Conservation (phyloP, 2,888 invertebrate genomes). For the Onchidella celtica region DNA sequence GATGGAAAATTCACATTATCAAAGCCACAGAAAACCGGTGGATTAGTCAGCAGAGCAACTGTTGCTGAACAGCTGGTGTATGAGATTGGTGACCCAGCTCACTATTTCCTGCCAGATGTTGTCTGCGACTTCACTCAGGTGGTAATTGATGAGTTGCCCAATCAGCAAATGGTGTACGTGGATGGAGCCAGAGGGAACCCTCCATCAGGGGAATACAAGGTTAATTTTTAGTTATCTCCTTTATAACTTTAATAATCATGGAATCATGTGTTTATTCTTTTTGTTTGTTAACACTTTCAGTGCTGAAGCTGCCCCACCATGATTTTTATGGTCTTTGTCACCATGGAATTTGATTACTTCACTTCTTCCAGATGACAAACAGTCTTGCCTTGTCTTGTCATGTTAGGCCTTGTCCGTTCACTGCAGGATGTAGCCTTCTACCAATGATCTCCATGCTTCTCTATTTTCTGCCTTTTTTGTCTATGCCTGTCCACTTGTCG, state of each 20-base stretch:
- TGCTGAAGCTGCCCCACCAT: too few relatives aligned
- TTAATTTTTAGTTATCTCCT: too few relatives aligned
- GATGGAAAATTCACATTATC: conserved; percentile 80
- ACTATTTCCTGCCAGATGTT: conserved; percentile 81
- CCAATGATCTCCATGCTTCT: too few relatives aligned
- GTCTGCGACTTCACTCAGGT: conserved; percentile 81
- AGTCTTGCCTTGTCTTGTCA: too few relatives aligned
- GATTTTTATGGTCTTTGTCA: background rate
- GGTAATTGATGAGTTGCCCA: conserved; percentile 65
- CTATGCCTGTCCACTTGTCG: too few relatives aligned
- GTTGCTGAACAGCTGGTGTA: conserved; percentile 82
- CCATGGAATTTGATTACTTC: too few relatives aligned
- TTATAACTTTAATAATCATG: background rate
- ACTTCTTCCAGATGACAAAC: too few relatives aligned
- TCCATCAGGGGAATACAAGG: conserved; percentile 81
- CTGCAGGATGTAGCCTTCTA: too few relatives aligned
- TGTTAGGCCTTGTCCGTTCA: too few relatives aligned
- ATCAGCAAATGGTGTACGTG: conserved; percentile 78
- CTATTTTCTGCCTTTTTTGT: too few relatives aligned
- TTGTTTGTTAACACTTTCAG: too few relatives aligned
- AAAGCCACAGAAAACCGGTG: conserved; percentile 81
- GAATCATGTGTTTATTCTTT: too few relatives aligned
- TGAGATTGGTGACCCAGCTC: conserved; percentile 81
- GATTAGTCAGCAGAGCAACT: conserved; percentile 80
- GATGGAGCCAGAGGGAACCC: conserved; percentile 80